These are phyloP conservation scores for Thecocarcelia acutangulata DNA, from an alignment of 2,888 invertebrate species.

Conservation along the genomic window DNA sequence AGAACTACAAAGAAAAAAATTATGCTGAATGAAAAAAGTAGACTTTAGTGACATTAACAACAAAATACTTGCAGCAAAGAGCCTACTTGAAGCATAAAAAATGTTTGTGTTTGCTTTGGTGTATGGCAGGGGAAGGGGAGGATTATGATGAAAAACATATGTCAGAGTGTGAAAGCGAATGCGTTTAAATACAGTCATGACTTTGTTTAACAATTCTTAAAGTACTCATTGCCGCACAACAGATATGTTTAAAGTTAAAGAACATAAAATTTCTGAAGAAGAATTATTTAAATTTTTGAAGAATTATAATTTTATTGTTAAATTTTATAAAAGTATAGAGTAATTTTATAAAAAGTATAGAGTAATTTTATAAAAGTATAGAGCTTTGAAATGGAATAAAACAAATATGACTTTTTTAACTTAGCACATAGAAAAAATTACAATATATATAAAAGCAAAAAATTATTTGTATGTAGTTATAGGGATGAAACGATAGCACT, in stretches of 20 bases:
- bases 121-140: background rate
- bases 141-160: no score
- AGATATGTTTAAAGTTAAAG: slow-evolving; percentile 4
- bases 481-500: no score
- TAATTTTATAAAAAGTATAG: no score
- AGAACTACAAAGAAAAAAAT: background rate
- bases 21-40: background rate
- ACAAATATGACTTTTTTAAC: no score
- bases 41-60: slow-evolving; percentile 32
- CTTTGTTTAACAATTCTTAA: background rate
- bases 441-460: no score
- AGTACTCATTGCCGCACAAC: slow-evolving; percentile 17
- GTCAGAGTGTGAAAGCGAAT: background rate
- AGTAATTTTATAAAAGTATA: no score
- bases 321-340: no score
- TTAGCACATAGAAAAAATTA: no score
- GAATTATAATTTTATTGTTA: background rate
- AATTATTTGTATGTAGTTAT: no score
- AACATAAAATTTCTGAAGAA: background rate
- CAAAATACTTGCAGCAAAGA: slow-evolving; percentile 4
- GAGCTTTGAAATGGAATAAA: no score
- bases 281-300: background rate
- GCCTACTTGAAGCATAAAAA: slow-evolving; percentile 12
- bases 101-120: background rate
- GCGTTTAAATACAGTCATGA: background rate